These are phyloP conservation scores for Cryptomyrus ogoouensis DNA, from an alignment of 2,113 vertebrate species.

Conservation along the genomic window DNA sequence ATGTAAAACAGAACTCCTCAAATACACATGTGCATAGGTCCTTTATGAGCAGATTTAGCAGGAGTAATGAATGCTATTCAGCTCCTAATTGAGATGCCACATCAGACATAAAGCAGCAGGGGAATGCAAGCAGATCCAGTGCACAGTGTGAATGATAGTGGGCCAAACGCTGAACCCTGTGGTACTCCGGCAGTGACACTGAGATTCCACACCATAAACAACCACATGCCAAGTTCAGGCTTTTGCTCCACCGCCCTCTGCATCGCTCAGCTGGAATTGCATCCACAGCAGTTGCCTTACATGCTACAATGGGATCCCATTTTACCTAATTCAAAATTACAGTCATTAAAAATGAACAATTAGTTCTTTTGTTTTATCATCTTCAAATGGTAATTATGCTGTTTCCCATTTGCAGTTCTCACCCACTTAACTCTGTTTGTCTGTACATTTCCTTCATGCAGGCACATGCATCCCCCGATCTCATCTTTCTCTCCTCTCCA, in stretches of 20 bases:
- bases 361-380: conserved; percentile 22
- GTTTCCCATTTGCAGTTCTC: conserved; percentile 12
- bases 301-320: neutral
- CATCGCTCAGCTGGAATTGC: neutral
- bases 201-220: neutral
- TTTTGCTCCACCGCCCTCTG: neutral
- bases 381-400: conserved; percentile 16
- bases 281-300: neutral
- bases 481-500: neutral
- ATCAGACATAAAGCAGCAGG: neutral
- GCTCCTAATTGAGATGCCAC: neutral
- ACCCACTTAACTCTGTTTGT: conserved; percentile 20
- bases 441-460: conserved; percentile 8
- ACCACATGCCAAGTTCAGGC: neutral
- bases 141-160: neutral
- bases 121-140: neutral
- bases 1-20: neutral
- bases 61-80: neutral
- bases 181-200: neutral
- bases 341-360: conserved; percentile 28
- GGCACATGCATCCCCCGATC: neutral
- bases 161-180: neutral
- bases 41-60: neutral
- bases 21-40: neutral
- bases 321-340: conserved; percentile 25